Evolutionary conservation across 2,113 vertebrate species (phyloP).

Genomic region (Lasiurus cinereus): DNA sequence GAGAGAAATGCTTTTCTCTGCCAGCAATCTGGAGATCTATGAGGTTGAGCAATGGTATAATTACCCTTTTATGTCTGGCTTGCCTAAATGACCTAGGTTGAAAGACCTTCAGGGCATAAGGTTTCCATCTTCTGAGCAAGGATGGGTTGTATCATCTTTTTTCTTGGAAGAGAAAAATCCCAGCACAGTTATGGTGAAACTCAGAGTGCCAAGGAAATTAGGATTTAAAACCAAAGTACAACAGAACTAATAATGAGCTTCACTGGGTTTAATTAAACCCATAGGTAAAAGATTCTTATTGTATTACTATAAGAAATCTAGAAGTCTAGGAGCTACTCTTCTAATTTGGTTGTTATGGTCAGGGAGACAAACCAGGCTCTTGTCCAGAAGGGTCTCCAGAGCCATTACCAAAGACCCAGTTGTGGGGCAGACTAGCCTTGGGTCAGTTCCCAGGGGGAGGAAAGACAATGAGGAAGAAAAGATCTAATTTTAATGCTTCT

Average conservation of each 20-base stretch:
- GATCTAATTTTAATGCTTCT: not conserved
- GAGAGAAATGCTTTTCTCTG: slow-evolving; percentile 39
- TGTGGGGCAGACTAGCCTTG: not conserved
- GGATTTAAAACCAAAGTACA: not conserved
- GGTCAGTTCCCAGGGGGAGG: not conserved
- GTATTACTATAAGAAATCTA: not conserved
- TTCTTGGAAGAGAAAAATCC: not conserved
- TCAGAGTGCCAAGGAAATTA: not conserved
- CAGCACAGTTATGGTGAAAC: not conserved
- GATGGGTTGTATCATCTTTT: not conserved
- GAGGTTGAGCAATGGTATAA: slow-evolving; percentile 46
- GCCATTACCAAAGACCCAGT: not conserved
- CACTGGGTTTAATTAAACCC: not conserved
- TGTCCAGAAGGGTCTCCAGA: not conserved
- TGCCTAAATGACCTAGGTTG: slow-evolving; percentile 25
- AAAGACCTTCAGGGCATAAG: slow-evolving; percentile 26
- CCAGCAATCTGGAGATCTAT: slow-evolving; percentile 14
- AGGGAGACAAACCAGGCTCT: not conserved
- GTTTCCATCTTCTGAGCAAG: slow-evolving; percentile 27
- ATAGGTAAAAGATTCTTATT: not conserved
- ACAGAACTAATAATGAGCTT: not conserved
- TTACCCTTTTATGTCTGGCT: slow-evolving; percentile 43
- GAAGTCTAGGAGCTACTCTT: not conserved
- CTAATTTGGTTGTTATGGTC: not conserved
- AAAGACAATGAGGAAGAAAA: not conserved